These are phyloP conservation scores for Agrotis ipsilon DNA, from an alignment of 2,888 invertebrate genomes.

Conservation along the genomic window DNA sequence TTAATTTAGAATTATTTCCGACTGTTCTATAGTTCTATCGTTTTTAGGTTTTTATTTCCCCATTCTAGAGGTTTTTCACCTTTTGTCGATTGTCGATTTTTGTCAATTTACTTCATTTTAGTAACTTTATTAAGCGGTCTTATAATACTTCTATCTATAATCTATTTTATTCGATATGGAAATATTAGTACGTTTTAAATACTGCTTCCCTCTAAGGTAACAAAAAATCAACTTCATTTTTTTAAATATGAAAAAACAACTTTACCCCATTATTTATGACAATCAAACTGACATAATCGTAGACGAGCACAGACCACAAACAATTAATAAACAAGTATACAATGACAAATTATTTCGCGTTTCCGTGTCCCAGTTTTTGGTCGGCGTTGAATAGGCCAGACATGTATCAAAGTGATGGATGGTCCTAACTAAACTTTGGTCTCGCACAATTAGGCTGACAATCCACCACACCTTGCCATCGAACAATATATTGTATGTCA, in stretches of 20 bases:
- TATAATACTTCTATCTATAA: not conserved
- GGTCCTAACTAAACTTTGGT: conserved; percentile 78
- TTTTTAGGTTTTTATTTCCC: too few species aligned
- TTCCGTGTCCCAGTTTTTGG: conserved; percentile 80
- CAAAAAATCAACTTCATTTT: not conserved
- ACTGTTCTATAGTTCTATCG: too few species aligned
- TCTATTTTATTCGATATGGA: too few species aligned
- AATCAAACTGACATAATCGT: conserved; percentile 59
- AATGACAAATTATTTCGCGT: conserved; percentile 81
- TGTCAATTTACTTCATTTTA: too few species aligned
- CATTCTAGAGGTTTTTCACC: too few species aligned
- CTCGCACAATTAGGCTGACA: conserved; percentile 84
- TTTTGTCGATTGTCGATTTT: too few species aligned
- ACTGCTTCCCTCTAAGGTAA: too few species aligned
- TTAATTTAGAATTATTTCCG: too few species aligned
- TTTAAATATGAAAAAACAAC: conserved; percentile 6
- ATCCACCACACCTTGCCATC: conserved; percentile 85
- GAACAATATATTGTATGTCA: conserved; percentile 87
- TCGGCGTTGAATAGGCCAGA: conserved; percentile 77
- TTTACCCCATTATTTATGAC: conserved; percentile 27
- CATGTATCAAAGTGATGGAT: conserved; percentile 83
- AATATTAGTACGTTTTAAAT: too few species aligned
- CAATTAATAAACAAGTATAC: conserved; percentile 67
- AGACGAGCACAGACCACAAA: conserved; percentile 44
- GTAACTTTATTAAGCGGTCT: too few species aligned